Evolutionary conservation across 2,797 vertebrate genomes (phyloP).

Genomic region (Gymnoscopelus braueri): DNA sequence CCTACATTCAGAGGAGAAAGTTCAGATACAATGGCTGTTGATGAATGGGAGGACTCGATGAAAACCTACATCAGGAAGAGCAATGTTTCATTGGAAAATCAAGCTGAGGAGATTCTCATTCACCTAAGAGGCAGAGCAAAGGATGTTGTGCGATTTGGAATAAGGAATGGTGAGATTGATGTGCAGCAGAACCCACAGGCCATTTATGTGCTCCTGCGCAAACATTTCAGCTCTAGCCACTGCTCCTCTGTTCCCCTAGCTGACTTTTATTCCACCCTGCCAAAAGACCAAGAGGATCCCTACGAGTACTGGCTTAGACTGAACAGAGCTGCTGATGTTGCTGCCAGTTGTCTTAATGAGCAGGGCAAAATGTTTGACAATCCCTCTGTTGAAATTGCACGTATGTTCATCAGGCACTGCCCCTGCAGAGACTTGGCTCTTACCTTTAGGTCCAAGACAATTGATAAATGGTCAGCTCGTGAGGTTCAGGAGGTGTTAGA

Average conservation of each 20-base stretch:
- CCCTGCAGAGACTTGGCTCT: slow-evolving; percentile 24
- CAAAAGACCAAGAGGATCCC: slow-evolving; percentile 13
- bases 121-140: slow-evolving; percentile 44
- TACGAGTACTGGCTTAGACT: slow-evolving; percentile 44
- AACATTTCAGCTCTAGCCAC: slow-evolving; percentile 28
- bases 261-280: slow-evolving; percentile 25
- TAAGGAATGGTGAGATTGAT: slow-evolving; percentile 24
- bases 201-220: slow-evolving; percentile 22
- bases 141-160: slow-evolving; percentile 37
- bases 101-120: slow-evolving; percentile 42
- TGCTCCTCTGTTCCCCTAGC: slow-evolving; percentile 30
- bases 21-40: slow-evolving; percentile 5
- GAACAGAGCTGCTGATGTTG: slow-evolving; percentile 31
- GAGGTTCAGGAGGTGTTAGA: slow-evolving; percentile 19
- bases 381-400: slow-evolving; percentile 15
- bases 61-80: slow-evolving; percentile 12
- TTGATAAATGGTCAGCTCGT: slow-evolving; percentile 32
- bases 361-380: slow-evolving; percentile 25
- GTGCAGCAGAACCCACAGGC: slow-evolving; percentile 1
- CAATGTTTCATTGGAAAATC: not conserved
- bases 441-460: slow-evolving; percentile 27
- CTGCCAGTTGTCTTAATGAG: slow-evolving; percentile 12
- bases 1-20: slow-evolving; percentile 13
- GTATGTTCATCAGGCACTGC: slow-evolving; percentile 38
- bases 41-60: slow-evolving; percentile 34